A percentile compares a stretch with the other conserved stretches of the same genome.
These are phyloP conservation scores for Brachystomella parvula DNA, from an alignment of 1,140 invertebrate species.

Conservation along the genomic window DNA sequence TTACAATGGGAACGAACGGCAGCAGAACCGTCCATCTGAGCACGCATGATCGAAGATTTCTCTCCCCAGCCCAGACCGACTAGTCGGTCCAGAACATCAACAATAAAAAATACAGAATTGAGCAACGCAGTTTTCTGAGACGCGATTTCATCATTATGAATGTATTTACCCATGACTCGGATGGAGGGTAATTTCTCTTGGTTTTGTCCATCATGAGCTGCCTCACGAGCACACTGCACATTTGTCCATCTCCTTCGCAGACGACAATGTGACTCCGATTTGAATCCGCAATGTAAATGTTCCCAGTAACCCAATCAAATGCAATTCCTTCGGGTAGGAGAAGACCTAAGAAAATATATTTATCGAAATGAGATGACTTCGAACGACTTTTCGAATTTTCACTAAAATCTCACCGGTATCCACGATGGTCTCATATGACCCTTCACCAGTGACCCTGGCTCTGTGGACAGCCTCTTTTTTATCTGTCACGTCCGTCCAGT, in stretches of 20 bases:
- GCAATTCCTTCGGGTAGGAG: conserved; percentile 64
- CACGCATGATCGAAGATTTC: conserved; percentile 61
- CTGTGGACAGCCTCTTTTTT: conserved; percentile 58
- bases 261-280: conserved; percentile 62
- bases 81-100: conserved; percentile 78
- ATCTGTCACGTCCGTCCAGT: conserved; percentile 62
- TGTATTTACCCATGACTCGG: conserved; percentile 39
- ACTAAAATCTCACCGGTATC: conserved; percentile 41
- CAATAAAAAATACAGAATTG: conserved; percentile 49
- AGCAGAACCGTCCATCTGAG: conserved; percentile 74
- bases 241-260: conserved; percentile 54
- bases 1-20: conserved; percentile 56
- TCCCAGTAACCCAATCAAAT: conserved; percentile 70
- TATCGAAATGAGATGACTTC: conserved; percentile 2
- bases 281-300: conserved; percentile 72
- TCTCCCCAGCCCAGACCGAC: too few relatives aligned
- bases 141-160: background rate
- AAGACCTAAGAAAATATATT: conserved; percentile 48
- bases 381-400: background rate
- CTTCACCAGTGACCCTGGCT: conserved; percentile 49
- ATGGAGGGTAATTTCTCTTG: conserved; percentile 44
- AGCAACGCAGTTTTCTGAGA: background rate
- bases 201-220: conserved; percentile 34
- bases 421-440: conserved; percentile 49
- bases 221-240: conserved; percentile 52